Percentiles rank a stretch among this genome's conserved stretches.
Evolutionary conservation across 2,888 invertebrate species (phyloP).

Genomic region (Ernsta delagoae): DNA sequence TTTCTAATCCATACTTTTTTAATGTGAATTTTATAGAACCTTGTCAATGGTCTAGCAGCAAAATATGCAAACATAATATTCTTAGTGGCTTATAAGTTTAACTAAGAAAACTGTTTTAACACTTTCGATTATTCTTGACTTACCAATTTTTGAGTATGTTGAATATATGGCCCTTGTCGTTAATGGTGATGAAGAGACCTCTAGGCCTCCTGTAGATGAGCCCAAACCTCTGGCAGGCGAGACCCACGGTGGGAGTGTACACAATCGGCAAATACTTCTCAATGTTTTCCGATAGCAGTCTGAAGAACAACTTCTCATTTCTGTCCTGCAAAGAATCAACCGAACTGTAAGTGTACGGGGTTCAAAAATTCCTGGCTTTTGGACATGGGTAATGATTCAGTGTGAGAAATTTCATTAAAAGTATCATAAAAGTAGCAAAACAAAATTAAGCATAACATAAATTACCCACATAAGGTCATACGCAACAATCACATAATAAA

Average conservation of each 20-base stretch:
- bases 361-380: no score
- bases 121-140: no score
- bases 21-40: no score
- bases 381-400: not conserved
- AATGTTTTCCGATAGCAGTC: constrained; percentile 95
- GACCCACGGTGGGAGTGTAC: constrained; percentile 98
- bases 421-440: not conserved
- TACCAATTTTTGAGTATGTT: constrained; percentile 97
- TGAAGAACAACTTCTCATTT: constrained; percentile 98
- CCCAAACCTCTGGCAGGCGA: constrained; percentile 98
- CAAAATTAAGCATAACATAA: not conserved
- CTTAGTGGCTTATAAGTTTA: no score
- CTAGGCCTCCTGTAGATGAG: constrained; percentile 97
- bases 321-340: constrained; percentile 89
- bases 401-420: not conserved
- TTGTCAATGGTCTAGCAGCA: no score
- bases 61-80: no score
- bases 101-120: no score
- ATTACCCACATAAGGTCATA: not conserved
- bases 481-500: not conserved
- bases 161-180: constrained; percentile 96
- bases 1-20: no score
- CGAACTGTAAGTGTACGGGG: constrained; percentile 48
- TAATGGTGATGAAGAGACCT: constrained; percentile 97
- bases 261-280: constrained; percentile 98